phyloP scores from a whole-genome alignment of 2,888 invertebrate species.

The Antheraea yamamai region DNA sequence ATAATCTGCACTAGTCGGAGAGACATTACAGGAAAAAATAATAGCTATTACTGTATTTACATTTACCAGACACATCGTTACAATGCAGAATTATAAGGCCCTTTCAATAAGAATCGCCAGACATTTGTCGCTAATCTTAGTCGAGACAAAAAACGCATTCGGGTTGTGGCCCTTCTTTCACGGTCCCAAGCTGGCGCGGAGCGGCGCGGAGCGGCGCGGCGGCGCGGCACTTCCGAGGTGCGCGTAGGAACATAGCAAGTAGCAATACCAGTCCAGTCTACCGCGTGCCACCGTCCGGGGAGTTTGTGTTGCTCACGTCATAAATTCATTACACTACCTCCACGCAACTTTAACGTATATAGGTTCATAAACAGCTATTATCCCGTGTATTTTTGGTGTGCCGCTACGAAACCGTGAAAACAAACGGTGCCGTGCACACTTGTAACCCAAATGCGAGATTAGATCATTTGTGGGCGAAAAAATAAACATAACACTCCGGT shows the following conservation, averaged over 20 bases:
- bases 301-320: conserved; percentile 47
- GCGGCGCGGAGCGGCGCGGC: conserved; percentile 40
- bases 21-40: neutral
- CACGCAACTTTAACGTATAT: conserved; percentile 53
- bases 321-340: conserved; percentile 37
- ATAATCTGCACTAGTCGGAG: neutral
- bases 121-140: conserved; percentile 73
- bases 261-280: conserved; percentile 47
- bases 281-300: conserved; percentile 59
- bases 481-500: conserved; percentile 76
- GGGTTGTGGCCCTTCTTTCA: conserved; percentile 70
- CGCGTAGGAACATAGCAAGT: conserved; percentile 37
- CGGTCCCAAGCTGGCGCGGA: conserved; percentile 57
- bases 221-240: conserved; percentile 36
- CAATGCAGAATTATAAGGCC: conserved; percentile 33
- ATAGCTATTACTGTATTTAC: neutral
- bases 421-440: conserved; percentile 55
- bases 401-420: conserved; percentile 50
- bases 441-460: conserved; percentile 63
- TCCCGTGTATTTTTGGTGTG: conserved; percentile 57
- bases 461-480: conserved; percentile 62
- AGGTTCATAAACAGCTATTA: conserved; percentile 55
- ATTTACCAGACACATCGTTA: conserved; percentile 16
- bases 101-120: conserved; percentile 56
- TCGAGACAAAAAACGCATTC: conserved; percentile 70